A percentile compares a stretch with the other conserved stretches of the same genome.
Conservation (phyloP, 2,113 vertebrate genomes). For the Tricholaema leucomelas region DNA sequence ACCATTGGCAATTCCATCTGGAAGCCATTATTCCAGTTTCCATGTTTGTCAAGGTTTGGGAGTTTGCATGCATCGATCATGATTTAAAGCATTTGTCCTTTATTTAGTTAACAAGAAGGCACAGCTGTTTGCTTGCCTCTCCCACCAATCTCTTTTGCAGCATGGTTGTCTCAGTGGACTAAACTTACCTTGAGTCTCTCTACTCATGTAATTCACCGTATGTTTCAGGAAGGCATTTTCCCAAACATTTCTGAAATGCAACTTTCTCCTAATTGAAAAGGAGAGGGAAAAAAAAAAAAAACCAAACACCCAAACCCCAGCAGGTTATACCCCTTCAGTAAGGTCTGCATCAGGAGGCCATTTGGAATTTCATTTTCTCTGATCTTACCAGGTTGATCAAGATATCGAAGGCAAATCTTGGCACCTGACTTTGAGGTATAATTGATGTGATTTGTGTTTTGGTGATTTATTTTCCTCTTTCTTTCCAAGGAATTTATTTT, state of each 20-base stretch:
- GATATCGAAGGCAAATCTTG: background rate
- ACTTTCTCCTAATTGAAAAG: slow-evolving; percentile 10
- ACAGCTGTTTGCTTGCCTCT: slow-evolving; percentile 60
- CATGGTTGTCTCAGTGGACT: slow-evolving; percentile 15
- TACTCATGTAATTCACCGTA: background rate
- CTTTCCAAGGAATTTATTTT: background rate
- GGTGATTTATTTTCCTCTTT: background rate
- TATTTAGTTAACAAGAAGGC: slow-evolving; percentile 56
- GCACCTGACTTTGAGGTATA: background rate
- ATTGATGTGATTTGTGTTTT: background rate
- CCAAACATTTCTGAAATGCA: background rate
- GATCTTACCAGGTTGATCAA: background rate
- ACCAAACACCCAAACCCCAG: too few relatives aligned
- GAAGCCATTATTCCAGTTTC: slow-evolving; percentile 12
- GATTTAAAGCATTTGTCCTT: slow-evolving; percentile 56
- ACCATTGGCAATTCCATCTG: slow-evolving; percentile 1
- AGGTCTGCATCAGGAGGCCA: background rate
- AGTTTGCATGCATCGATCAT: slow-evolving; percentile 32
- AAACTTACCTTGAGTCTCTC: slow-evolving; percentile 13
- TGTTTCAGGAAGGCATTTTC: slow-evolving; percentile 37
- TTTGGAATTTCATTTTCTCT: background rate
- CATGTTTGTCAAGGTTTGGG: background rate
- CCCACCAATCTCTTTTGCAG: slow-evolving; percentile 25
- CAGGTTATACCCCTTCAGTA: background rate
- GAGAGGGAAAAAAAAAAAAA: too few relatives aligned